Conservation (phyloP, 2,888 invertebrate species). For the Pachycephus smyrnensis region DNA sequence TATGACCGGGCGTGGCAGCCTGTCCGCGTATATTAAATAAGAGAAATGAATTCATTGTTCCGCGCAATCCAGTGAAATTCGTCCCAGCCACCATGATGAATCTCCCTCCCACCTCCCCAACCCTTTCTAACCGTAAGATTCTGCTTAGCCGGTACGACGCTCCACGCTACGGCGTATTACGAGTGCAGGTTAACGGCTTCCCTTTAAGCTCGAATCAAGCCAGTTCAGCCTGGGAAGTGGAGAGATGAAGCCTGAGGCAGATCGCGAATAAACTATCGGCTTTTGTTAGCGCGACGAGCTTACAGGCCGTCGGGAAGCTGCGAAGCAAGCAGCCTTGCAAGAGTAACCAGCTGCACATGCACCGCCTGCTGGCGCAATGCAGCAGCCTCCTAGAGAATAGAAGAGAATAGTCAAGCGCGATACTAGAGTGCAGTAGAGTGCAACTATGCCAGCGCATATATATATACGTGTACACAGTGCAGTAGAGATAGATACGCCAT, state of each 20-base stretch:
- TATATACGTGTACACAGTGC: not conserved
- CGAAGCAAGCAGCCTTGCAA: not conserved
- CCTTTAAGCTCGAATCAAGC: not conserved
- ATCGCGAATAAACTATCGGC: not conserved
- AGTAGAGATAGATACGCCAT: not conserved
- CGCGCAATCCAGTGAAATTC: conserved; percentile 1
- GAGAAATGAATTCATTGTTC: not conserved
- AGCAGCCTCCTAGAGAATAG: not conserved
- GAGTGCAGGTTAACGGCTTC: not conserved
- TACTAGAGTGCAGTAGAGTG: not conserved
- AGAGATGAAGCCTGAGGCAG: not conserved
- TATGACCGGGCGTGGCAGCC: not conserved
- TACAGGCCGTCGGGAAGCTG: not conserved
- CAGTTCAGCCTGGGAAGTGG: not conserved
- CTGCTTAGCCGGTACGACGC: not conserved
- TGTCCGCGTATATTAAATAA: not conserved
- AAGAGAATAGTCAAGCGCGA: not conserved
- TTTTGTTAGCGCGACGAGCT: not conserved
- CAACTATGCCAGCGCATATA: not conserved
- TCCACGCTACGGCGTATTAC: not conserved
- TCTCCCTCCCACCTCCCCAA: not conserved
- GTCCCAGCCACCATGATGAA: not conserved
- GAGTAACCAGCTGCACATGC: not conserved
- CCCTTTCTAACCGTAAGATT: not conserved
- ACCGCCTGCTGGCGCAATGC: not conserved